phyloP scores from a whole-genome alignment of 2,888 invertebrate species.

The Pemphredon lugubris region DNA sequence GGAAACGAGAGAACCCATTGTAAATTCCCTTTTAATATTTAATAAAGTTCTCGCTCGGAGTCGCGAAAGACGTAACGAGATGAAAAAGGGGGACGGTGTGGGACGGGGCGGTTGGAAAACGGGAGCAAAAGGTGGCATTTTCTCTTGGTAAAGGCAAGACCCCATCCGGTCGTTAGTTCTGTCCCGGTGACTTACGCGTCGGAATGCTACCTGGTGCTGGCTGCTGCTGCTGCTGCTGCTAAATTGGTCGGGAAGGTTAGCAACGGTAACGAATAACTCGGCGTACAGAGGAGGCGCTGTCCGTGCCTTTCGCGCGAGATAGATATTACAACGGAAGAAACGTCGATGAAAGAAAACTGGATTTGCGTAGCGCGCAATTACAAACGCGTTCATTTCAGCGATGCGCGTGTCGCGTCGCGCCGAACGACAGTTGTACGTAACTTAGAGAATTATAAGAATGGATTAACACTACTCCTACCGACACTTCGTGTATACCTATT shows the following conservation, averaged over 20 bases:
- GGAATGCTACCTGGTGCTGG: slow-evolving; percentile 20
- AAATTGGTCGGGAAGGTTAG: slow-evolving; percentile 29
- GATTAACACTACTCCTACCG: too few species aligned
- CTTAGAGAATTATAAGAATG: too few species aligned
- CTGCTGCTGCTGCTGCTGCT: slow-evolving; percentile 12
- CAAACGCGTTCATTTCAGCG: too few species aligned
- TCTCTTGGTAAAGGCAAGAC: slow-evolving; percentile 28
- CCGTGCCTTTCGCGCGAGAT: slow-evolving; percentile 5
- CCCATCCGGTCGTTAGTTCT: slow-evolving; percentile 36
- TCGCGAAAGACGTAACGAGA: slow-evolving; percentile 40
- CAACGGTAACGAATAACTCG: slow-evolving; percentile 28
- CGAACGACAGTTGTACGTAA: too few species aligned
- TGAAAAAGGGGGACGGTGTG: slow-evolving; percentile 12
- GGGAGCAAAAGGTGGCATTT: slow-evolving; percentile 32
- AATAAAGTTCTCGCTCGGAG: slow-evolving; percentile 40
- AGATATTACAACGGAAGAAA: neutral
- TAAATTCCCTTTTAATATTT: slow-evolving; percentile 53
- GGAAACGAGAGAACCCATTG: slow-evolving; percentile 18
- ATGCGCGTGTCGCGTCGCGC: too few species aligned
- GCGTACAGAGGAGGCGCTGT: slow-evolving; percentile 4
- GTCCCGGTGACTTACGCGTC: slow-evolving; percentile 33
- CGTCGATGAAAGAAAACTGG: neutral
- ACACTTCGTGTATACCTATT: too few species aligned
- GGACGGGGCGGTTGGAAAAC: neutral
- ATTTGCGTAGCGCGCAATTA: too few species aligned